Conservation (phyloP, 35 echinoderm and acorn worm genomes). For the Heliocidaris erythrogramma region DNA sequence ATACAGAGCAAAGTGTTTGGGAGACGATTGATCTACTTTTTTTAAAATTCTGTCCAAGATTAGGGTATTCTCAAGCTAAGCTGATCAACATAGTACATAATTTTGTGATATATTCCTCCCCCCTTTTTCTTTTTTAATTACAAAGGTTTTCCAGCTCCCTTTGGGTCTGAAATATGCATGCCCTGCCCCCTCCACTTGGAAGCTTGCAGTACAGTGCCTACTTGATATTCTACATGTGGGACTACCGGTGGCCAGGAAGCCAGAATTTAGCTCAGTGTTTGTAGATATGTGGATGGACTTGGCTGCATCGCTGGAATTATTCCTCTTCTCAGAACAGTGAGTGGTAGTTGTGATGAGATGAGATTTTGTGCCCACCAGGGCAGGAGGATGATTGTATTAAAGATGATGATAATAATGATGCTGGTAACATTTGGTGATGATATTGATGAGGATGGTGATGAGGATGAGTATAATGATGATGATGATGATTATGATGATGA, state of each 20-base stretch:
- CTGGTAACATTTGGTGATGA: too few species aligned
- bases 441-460: neutral
- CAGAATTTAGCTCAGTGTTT: constrained; percentile 53
- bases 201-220: constrained; percentile 84
- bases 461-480: neutral
- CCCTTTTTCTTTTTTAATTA: neutral
- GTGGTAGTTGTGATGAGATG: constrained; percentile 6
- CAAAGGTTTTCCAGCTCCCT: constrained; percentile 89
- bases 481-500: neutral
- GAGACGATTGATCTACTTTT: too few species aligned
- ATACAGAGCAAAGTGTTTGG: too few species aligned
- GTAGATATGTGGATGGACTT: constrained; percentile 93
- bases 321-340: constrained; percentile 99
- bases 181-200: constrained; percentile 89
- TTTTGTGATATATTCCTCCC: neutral
- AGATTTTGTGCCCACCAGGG: too few species aligned
- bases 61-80: neutral
- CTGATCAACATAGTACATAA: neutral
- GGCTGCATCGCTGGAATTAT: constrained; percentile 80
- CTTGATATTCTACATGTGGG: constrained; percentile 90
- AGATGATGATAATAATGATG: too few species aligned
- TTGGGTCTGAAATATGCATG: constrained; percentile 97
- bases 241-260: constrained; percentile 84
- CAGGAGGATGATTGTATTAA: neutral
- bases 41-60: too few species aligned